Percentiles rank a stretch among this genome's conserved stretches.
phyloP scores from a whole-genome alignment of 2,797 vertebrate species.

The Mallotus villosus region DNA sequence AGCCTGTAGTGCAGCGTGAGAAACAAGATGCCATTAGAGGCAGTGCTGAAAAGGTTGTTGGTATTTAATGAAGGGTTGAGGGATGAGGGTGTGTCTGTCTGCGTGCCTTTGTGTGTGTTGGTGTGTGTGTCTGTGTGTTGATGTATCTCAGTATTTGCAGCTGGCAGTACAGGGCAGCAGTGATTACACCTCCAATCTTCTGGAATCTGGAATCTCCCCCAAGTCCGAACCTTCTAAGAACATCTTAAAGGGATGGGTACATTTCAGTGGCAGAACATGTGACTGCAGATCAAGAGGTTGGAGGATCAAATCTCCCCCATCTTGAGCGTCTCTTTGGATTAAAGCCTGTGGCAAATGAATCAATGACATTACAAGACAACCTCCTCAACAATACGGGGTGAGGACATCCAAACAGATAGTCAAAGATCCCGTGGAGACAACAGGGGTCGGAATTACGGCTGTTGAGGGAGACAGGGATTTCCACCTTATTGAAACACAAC shows the following conservation, averaged over 20 bases:
- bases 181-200: not conserved
- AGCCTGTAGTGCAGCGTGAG: not conserved
- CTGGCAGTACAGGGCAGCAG: too few species aligned
- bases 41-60: not conserved
- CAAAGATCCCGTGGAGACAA: not conserved
- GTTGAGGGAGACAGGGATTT: conserved; percentile 26
- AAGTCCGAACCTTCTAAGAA: conserved; percentile 21
- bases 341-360: too few species aligned
- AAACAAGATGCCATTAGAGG: conserved; percentile 4
- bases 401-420: conserved; percentile 20
- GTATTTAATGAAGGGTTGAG: conserved; percentile 5
- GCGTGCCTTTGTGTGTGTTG: not conserved
- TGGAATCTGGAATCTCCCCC: conserved; percentile 12
- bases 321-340: too few species aligned
- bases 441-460: conserved; percentile 13
- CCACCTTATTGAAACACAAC: conserved; percentile 29
- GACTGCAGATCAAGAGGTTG: not conserved
- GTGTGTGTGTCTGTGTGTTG: not conserved
- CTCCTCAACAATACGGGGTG: not conserved
- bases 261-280: conserved; percentile 4
- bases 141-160: not conserved
- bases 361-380: conserved; percentile 29
- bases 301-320: too few species aligned
- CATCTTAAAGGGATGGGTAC: conserved; percentile 4
- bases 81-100: not conserved